Evolutionary conservation across 2,797 vertebrate species (phyloP).

Genomic region (Sebastes nivosus): DNA sequence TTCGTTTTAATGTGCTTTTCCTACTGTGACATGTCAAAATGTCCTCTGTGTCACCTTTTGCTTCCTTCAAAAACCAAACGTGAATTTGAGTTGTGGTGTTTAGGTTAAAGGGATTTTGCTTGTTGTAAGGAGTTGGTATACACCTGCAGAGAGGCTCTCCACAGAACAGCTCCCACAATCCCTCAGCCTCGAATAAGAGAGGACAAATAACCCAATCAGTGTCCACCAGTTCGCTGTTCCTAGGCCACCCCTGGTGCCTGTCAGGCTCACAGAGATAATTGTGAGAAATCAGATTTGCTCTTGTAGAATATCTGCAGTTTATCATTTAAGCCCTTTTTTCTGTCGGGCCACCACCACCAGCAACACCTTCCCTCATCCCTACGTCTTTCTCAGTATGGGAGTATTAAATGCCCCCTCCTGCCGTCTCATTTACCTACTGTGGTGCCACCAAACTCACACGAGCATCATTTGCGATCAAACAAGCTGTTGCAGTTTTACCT

Average conservation of each 20-base stretch:
- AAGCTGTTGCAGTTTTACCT: constrained; percentile 7
- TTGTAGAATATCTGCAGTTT: constrained; percentile 87
- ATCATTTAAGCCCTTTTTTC: constrained; percentile 83
- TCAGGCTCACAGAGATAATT: constrained; percentile 96
- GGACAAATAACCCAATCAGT: constrained; percentile 98
- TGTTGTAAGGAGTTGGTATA: background rate
- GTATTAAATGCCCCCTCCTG: constrained; percentile 66
- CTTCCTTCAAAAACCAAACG: background rate
- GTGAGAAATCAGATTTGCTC: constrained; percentile 98
- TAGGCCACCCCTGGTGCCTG: constrained; percentile 87
- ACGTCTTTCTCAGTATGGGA: constrained; percentile 52
- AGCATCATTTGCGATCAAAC: constrained; percentile 23
- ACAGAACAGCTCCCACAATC: constrained; percentile 85
- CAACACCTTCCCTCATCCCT: constrained; percentile 37
- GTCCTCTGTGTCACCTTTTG: background rate
- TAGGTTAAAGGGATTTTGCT: background rate
- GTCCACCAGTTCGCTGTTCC: constrained; percentile 83
- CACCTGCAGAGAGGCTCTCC: constrained; percentile 88
- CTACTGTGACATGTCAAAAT: background rate
- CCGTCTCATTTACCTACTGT: constrained; percentile 73
- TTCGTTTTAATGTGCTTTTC: background rate
- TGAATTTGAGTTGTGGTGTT: background rate
- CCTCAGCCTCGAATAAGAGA: constrained; percentile 89
- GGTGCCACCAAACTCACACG: constrained; percentile 37
- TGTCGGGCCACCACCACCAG: constrained; percentile 50